A percentile compares a stretch with the other conserved stretches of the same genome.
Evolutionary conservation across 2,888 invertebrate genomes (phyloP).

Genomic region (Epinotia nisella): DNA sequence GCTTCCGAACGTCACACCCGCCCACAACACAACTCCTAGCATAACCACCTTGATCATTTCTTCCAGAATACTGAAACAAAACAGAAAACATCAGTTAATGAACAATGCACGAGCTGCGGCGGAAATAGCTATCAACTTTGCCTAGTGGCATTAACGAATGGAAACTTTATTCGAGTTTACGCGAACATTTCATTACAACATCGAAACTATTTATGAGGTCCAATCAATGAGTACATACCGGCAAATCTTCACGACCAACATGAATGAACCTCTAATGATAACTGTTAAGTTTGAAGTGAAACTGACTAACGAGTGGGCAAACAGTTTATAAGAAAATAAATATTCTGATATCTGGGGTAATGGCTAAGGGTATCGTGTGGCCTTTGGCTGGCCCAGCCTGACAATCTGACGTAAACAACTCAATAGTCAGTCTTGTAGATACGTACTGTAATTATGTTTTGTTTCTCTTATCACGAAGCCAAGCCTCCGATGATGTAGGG

Average conservation of each 20-base stretch:
- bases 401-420: conserved; percentile 54
- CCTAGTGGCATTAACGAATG: conserved; percentile 46
- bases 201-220: conserved; percentile 16
- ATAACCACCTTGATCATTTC: conserved; percentile 81
- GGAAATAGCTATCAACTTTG: conserved; percentile 55
- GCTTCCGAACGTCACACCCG: conserved; percentile 75
- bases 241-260: conserved; percentile 58
- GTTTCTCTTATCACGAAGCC: conserved; percentile 38
- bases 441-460: conserved; percentile 35
- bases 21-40: conserved; percentile 79
- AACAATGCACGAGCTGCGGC: conserved; percentile 42
- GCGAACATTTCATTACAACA: conserved; percentile 10
- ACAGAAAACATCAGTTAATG: conserved; percentile 46
- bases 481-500: conserved; percentile 50
- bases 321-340: conserved; percentile 67
- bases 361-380: conserved; percentile 62
- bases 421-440: conserved; percentile 27
- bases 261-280: conserved; percentile 46
- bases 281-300: conserved; percentile 56
- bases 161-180: conserved; percentile 14
- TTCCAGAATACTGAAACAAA: conserved; percentile 79
- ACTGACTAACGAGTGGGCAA: conserved; percentile 65
- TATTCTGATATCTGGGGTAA: conserved; percentile 48
- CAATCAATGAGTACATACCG: conserved; percentile 56
- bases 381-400: conserved; percentile 60